Base-by-base conservation (phyloP, 2,888 invertebrate species). In the Cylloceria caligata region DNA sequence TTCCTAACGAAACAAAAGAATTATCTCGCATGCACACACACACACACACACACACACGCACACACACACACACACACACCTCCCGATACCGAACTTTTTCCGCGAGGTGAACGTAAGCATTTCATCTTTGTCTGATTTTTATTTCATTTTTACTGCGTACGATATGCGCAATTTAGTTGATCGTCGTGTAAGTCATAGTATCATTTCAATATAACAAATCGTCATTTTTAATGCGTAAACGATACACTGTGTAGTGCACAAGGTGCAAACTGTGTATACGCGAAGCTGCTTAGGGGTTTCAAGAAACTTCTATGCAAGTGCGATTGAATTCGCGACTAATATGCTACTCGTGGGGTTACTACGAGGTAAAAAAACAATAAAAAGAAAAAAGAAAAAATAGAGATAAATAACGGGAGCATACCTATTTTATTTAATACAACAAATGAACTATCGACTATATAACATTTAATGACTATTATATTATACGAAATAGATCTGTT, bases 401-500 rank as follows among this genome's bases (percentile, higher is more conserved):
- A 65, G 65, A 30, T 34, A 67, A 42, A 45, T 39, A 55, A 64
- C 62, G 45, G 69, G 42, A 45, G 45, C 64, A 68, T 76, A 75
- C 65, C 42, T 65, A 76, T 73, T 82, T 52, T 69, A 69, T 76
- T 73, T 75, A 75, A 69, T 36, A 69, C 30, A 64, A 36, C 30
- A 68, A 77, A 60, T 11, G 19, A 64, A 81, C 42, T 68, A 79
- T 64, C 57, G 62, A 80, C 30, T 69, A 75, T 65, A 67, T 65
- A 67, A 34, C 13, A 67, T 62, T 71, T 71, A 77, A 83, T 36
- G 52, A 74, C 49, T 73, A 80, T 73, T 67, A 79, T 79, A 80
- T 71, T 69, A 74, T 57, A 49, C 69, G 55, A 71, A 75, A 79
- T 73, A 84, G 85, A 85, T 85, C 84, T 85, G 85, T 79, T 73